Base-by-base conservation (phyloP, 2,888 invertebrate genomes). In the Drosophila conformis region DNA sequence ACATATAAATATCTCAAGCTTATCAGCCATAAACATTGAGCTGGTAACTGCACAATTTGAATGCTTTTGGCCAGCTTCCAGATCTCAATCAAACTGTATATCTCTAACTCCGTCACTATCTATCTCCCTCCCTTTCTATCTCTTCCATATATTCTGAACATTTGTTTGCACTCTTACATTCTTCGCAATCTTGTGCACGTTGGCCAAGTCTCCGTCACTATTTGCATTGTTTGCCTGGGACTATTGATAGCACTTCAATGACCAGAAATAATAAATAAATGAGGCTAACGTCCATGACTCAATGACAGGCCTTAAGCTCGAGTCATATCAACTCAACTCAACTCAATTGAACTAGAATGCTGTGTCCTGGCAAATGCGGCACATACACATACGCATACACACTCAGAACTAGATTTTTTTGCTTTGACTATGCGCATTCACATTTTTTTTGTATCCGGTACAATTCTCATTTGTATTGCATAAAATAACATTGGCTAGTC, bases 201-300 rank as follows among this genome's bases (percentile, higher is more conserved):
- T 27, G 42, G 33, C 38, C 66, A 25, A 25, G 40, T 33, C 40
- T 54, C 27, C 36, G 25, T 15, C 46, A 54, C 56, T 54, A 38
- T 56, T 36, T 74, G 56, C 73, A 87, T 80, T 80, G 84, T 82
- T 82, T 73, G 75, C 84, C 70, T 73, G 65, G 65, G 60, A 78
- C 80, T 84, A 84, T 84, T 84, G 83, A 84, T 87, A 70, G 76
- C 87, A 84, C 83, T 87, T 87, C 87, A 84, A 84, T 84, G 87
- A 73, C 70, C 85, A 78, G 72, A 84, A 84, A 87, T 87, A 84
- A 84, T 84, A 84, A 87, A 84, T 87, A 84, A 84, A 84, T 84
- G 80, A 87, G 87, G 82, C 87, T 84, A 87, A 82, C 87, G 82
- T 84, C 10, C 80, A 84, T 74, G 74, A 72, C 79, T 71, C 76